A percentile compares a stretch with the other conserved stretches of the same genome.
Evolutionary conservation across 2,888 invertebrate genomes (phyloP).

Genomic region (Athripsodes cinereus): DNA sequence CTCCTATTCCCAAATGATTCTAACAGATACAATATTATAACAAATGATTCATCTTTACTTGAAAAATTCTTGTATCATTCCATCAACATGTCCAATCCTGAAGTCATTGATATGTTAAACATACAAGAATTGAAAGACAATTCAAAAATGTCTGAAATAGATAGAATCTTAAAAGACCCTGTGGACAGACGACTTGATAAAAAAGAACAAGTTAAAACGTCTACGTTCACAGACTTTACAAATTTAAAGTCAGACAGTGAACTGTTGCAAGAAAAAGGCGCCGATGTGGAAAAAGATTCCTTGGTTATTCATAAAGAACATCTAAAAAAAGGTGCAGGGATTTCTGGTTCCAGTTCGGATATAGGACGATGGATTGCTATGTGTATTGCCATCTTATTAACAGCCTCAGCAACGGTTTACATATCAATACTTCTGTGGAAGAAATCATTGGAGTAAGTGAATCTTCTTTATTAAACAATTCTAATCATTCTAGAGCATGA

Average conservation of each 20-base stretch:
- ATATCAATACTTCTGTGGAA: conserved; percentile 39
- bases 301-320: background rate
- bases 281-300: conserved; percentile 23
- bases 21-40: conserved; percentile 43
- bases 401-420: conserved; percentile 36
- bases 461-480: too few species aligned
- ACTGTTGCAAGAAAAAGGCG: conserved; percentile 15
- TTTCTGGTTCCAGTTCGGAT: background rate
- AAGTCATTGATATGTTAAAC: conserved; percentile 49
- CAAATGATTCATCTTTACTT: conserved; percentile 45
- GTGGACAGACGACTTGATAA: conserved; percentile 30
- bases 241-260: conserved; percentile 23
- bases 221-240: background rate
- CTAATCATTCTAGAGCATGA: too few species aligned
- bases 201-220: background rate
- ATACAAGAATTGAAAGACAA: conserved; percentile 35
- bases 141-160: background rate
- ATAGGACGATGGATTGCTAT: conserved; percentile 30
- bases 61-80: conserved; percentile 34
- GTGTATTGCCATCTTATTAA: conserved; percentile 33
- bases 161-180: background rate
- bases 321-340: background rate
- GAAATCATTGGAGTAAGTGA: conserved; percentile 41
- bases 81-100: conserved; percentile 31
- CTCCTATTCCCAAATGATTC: background rate